phyloP scores from a whole-genome alignment of 2,888 invertebrate genomes.

The Arrhopalites spinosus region DNA sequence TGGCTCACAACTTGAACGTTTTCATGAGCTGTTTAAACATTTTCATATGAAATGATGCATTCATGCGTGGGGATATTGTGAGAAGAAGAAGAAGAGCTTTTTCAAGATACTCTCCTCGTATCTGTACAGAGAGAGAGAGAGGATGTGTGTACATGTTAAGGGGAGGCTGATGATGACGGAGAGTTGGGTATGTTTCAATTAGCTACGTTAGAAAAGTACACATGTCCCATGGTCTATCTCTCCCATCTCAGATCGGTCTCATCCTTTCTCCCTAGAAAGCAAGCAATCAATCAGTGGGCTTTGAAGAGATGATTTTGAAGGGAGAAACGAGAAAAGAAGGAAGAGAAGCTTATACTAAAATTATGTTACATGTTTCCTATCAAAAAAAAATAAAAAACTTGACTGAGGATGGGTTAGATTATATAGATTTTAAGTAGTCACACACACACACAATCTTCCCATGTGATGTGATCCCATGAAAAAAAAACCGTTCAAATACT shows the following conservation, averaged over 20 bases:
- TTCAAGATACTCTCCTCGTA: no score
- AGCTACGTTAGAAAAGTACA: conserved; percentile 22
- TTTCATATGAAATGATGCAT: conserved; percentile 8
- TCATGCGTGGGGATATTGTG: conserved; percentile 1
- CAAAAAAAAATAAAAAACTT: no score
- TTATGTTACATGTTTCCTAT: no score
- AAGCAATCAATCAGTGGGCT: no score
- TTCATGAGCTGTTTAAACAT: conserved; percentile 29
- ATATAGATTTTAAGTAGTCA: no score
- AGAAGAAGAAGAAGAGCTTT: background rate
- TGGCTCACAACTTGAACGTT: background rate
- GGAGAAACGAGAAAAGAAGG: no score
- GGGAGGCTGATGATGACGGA: background rate
- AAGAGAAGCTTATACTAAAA: no score
- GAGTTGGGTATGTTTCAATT: conserved; percentile 21
- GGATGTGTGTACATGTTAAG: no score
- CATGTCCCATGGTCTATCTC: background rate
- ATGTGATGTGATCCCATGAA: background rate
- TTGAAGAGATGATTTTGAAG: no score
- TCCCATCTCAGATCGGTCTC: background rate
- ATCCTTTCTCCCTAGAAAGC: background rate
- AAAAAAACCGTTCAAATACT: no score
- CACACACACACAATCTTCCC: background rate
- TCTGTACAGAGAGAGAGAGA: no score
- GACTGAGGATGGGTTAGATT: no score